A percentile compares a stretch with the other conserved stretches of the same genome.
Evolutionary conservation across 23 tunicate species (phyloP).

Genomic region (Diplosoma virens): DNA sequence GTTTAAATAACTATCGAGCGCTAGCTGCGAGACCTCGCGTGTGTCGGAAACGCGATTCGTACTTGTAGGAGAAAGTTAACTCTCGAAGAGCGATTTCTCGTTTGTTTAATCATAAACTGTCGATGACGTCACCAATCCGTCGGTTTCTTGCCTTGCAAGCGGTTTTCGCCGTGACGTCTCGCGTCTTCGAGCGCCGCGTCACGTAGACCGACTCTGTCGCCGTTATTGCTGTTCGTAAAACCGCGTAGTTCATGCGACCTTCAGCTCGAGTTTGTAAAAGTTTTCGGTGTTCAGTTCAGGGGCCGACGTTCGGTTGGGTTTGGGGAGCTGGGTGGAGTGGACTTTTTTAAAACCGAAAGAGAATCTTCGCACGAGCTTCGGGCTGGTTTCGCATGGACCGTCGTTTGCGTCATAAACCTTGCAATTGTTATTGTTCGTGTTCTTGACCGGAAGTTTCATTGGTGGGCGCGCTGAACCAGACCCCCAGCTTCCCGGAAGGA

Average conservation of each 20-base stretch:
- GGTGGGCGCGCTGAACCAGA: not conserved
- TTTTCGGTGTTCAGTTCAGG: not conserved
- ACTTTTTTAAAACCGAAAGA: slow-evolving; percentile 17
- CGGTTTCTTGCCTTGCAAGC: too few relatives aligned
- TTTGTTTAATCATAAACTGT: too few relatives aligned
- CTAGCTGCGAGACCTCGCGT: too few relatives aligned
- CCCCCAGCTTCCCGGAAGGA: slow-evolving; percentile 28
- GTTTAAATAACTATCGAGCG: too few relatives aligned
- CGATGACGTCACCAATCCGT: too few relatives aligned
- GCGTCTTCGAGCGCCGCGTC: too few relatives aligned
- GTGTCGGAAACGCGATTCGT: too few relatives aligned
- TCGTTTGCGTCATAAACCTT: not conserved
- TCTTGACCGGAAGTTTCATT: not conserved
- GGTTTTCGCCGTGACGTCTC: too few relatives aligned
- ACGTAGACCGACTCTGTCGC: too few relatives aligned
- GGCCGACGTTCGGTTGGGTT: not conserved
- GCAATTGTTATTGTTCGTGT: slow-evolving; percentile 33
- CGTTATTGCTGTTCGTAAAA: too few relatives aligned
- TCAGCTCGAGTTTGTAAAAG: not conserved
- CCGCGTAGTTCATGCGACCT: not conserved
- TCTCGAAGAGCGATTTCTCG: too few relatives aligned
- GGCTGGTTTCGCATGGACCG: not conserved
- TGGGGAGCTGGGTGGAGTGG: not conserved
- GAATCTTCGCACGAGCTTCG: not conserved
- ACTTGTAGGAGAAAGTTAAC: too few relatives aligned